A percentile compares a stretch with the other conserved stretches of the same genome.
Evolutionary conservation across 2,113 vertebrate species (phyloP).

Genomic region (western clawed frog (Xenopus tropicalis)): DNA sequence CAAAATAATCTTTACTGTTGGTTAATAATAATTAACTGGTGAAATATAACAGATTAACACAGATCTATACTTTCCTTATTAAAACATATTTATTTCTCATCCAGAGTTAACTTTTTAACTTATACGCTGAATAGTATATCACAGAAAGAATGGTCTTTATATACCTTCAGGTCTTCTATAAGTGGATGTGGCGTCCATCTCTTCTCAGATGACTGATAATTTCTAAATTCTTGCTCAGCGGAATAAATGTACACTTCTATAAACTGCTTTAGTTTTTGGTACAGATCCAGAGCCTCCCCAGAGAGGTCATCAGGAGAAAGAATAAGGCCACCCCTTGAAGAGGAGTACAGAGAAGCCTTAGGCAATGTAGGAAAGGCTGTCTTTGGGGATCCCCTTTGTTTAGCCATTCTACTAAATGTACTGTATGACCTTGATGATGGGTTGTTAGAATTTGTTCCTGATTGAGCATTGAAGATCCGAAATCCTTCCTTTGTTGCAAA

Average conservation of each 20-base stretch:
- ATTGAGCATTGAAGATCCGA: slow-evolving; percentile 66
- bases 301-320: slow-evolving; percentile 45
- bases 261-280: slow-evolving; percentile 47
- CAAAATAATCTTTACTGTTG: too few species aligned
- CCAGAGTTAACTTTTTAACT: too few species aligned
- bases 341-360: not conserved
- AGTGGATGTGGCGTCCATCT: slow-evolving; percentile 45
- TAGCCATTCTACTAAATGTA: not conserved
- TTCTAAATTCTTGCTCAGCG: slow-evolving; percentile 48
- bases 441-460: slow-evolving; percentile 27
- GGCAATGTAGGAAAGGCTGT: slow-evolving; percentile 41
- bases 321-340: slow-evolving; percentile 22
- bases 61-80: too few species aligned
- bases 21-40: too few species aligned
- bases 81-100: too few species aligned
- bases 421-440: slow-evolving; percentile 32
- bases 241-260: slow-evolving; percentile 49
- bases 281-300: slow-evolving; percentile 17
- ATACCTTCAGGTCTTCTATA: slow-evolving; percentile 60
- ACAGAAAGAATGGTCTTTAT: not conserved
- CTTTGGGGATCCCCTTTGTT: not conserved
- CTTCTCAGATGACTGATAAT: slow-evolving; percentile 44
- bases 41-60: too few species aligned
- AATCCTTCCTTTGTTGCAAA: slow-evolving; percentile 83
- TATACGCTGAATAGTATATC: too few species aligned